Conservation (phyloP, 2,797 vertebrate genomes). For the Merluccius polli region DNA sequence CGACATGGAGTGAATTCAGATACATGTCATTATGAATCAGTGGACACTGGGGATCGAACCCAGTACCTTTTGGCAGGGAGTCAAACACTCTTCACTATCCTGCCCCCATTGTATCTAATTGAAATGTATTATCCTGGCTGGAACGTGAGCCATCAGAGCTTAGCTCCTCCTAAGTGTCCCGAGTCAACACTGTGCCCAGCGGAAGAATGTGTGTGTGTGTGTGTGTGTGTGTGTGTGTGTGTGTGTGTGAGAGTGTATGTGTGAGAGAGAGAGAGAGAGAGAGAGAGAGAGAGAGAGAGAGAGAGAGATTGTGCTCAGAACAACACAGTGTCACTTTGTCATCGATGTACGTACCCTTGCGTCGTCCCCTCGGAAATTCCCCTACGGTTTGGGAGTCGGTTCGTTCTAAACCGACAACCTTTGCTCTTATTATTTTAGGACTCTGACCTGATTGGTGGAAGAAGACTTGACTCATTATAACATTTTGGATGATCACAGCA, state of each 20-base stretch:
- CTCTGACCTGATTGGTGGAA: constrained; percentile 97
- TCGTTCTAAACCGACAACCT: constrained; percentile 98
- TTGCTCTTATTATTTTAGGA: constrained; percentile 99
- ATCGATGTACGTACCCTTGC: constrained; percentile 92
- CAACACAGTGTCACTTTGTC: background rate
- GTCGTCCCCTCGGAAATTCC: constrained; percentile 91
- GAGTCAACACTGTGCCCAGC: background rate
- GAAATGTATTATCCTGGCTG: background rate
- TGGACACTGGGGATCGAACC: background rate
- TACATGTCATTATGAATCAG: background rate
- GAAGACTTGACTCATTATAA: constrained; percentile 91
- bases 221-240: no score
- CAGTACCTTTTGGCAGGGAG: background rate
- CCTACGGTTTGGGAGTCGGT: constrained; percentile 99
- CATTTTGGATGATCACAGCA: constrained; percentile 60
- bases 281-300: background rate
- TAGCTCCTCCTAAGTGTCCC: constrained; percentile 18
- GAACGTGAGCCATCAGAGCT: constrained; percentile 16
- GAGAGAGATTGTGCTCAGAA: constrained; percentile 38
- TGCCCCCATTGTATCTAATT: background rate
- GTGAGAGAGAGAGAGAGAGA: no score
- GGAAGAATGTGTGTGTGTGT: background rate
- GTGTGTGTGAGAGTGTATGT: no score
- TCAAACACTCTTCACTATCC: background rate
- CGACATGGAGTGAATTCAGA: background rate